Base-by-base conservation (phyloP, 2,113 vertebrate species). In the Rallus limicola region DNA sequence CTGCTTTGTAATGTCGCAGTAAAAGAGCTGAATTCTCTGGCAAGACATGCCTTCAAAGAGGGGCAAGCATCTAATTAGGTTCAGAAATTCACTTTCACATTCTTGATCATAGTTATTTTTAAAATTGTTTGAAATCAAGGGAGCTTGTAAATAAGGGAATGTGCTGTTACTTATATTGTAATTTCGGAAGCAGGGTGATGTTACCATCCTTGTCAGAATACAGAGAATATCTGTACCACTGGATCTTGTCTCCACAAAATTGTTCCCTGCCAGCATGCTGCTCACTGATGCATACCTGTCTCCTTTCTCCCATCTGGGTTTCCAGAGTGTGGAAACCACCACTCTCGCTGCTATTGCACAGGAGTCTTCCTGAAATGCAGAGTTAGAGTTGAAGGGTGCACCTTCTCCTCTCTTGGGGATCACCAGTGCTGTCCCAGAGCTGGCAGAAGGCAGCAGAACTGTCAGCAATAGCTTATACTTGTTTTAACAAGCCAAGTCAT, bases 401-500 rank as follows among this genome's bases (percentile, higher is more conserved):
- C 33, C 16, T 46, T 18, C 25, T 84, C 10, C 52, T 64, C 11
- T 56, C n/a, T 19, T 21, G 50, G 29, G 38, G 44, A 5, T 6
- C 3, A 6, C 9, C 64, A 40, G 65, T 17, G 52, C 36, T 68
- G 42, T 71, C n/a, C 55, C 44, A 42, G 84, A 11, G 56, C 56
- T 24, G 13, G 17, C 6, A 11, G 40, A 24, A 40, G 53, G 56
- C 14, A 80, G 53, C 38, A 18, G 74, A 24, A 6, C 50, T 42
- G 65, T 60, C 52, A 84, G 46, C 36, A 13, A 0, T 0, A 20
- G 1, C 3, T 24, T 6, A 0, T 5, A 7, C 29, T 8, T 26
- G 11, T 29, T 1, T 8, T 29, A 76, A 38, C 31, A 4, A 82
- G 64, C 68, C 63, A 65, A 83, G 60, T 42, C 72, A 78, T 0